Evolutionary conservation across 2,797 vertebrate genomes (phyloP), one percentile per base, ranked within the genome.

Genomic region (Cuniculus paca): DNA sequence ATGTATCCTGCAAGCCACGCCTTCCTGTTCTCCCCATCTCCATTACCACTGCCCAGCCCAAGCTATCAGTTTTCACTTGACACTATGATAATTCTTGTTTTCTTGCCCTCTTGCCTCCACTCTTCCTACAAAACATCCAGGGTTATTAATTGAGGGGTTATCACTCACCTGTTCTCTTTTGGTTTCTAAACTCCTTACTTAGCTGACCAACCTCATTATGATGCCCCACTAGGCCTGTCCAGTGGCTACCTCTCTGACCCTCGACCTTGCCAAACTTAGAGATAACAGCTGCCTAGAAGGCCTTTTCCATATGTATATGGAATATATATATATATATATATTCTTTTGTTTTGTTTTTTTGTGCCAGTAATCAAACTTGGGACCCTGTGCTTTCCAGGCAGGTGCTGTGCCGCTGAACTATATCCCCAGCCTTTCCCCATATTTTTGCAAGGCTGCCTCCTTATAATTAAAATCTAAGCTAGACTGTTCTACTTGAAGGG

Each of bases 401-500:
- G 52, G 52, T 16, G 5, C 52, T 54, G 13, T 52, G 50, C 50
- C 13, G 12, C 13, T 52, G 50, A 52, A 16, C 12, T 52, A 52
- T 52, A 52, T 52, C 50, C 12, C 50, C 50, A 54, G 52, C 52
- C 60, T 92, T 42, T 42, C 20, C 36, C 45, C 22, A 24, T n/a
- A 12, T 26, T 92, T 85, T 85, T 85, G 34, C 42, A n/a, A 20
- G 45, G 31, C 22, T 52, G 14, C 8, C 74, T 79, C 34, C 48
- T 87, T 80, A 65, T 31, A 48, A 70, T 58, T 88, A 74, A 63
- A 60, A 79, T 74, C 48, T 74, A 60, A 86, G 60, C 77, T 95
- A 50, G 34, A 61, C 26, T 54, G 4, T 31, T 56, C 17, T 19
- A 61, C 28, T 83, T 81, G 50, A 84, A 63, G 82, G 91, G 45